A percentile compares a stretch with the other conserved stretches of the same genome.
Conservation (phyloP, 2,797 vertebrate genomes). For the Echiichthys vipera region DNA sequence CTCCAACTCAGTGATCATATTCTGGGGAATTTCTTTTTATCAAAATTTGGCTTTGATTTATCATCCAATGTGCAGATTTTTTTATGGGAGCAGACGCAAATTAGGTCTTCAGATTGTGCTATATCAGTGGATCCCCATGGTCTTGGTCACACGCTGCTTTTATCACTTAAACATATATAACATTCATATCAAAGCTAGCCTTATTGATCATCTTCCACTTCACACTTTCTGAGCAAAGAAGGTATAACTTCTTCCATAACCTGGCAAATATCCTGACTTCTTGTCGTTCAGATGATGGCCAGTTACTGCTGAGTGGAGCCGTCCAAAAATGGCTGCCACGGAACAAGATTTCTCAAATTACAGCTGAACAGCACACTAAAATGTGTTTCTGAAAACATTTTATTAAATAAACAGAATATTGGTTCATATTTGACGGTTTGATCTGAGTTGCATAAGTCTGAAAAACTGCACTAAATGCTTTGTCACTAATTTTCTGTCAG, state of each 20-base stretch:
- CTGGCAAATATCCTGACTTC: constrained; percentile 7
- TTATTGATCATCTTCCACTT: constrained; percentile 80
- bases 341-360: too few relatives aligned
- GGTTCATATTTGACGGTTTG: too few relatives aligned
- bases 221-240: constrained; percentile 72
- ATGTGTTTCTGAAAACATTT: too few relatives aligned
- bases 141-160: constrained; percentile 88
- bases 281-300: constrained; percentile 51
- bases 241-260: constrained; percentile 82
- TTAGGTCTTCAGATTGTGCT: constrained; percentile 59
- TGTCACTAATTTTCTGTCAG: too few relatives aligned
- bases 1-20: constrained; percentile 89
- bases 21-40: constrained; percentile 80
- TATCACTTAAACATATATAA: constrained; percentile 95
- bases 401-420: too few relatives aligned
- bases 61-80: constrained; percentile 86
- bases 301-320: constrained; percentile 1
- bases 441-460: too few relatives aligned
- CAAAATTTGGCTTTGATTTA: constrained; percentile 91
- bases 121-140: constrained; percentile 88
- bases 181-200: constrained; percentile 91
- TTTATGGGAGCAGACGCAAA: constrained; percentile 86
- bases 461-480: too few relatives aligned
- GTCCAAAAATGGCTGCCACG: too few relatives aligned
- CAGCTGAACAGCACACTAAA: too few relatives aligned